These are phyloP conservation scores for Sarcophaga variegata DNA, from an alignment of 2,888 invertebrate species.

Conservation along the genomic window DNA sequence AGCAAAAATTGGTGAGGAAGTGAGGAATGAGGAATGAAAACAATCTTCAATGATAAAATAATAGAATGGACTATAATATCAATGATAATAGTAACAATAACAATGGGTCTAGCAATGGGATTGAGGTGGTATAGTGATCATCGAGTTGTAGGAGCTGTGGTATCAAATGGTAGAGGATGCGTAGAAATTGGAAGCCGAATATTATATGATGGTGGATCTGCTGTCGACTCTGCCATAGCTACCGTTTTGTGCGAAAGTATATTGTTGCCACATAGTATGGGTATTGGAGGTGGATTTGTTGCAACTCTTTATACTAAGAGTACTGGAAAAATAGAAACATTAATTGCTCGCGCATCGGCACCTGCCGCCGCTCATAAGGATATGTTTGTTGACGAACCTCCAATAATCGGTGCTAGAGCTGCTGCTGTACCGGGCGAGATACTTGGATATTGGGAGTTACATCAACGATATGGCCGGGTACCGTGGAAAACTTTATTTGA, in stretches of 20 bases:
- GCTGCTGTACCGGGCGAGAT: slow-evolving; percentile 96
- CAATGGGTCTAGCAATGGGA: slow-evolving; percentile 77
- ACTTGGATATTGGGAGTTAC: slow-evolving; percentile 90
- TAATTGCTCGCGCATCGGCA: slow-evolving; percentile 91
- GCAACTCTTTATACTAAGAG: slow-evolving; percentile 90
- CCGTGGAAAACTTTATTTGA: slow-evolving; percentile 90
- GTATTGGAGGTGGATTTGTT: slow-evolving; percentile 94
- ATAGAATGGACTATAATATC: slow-evolving; percentile 75
- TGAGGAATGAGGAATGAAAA: slow-evolving; percentile 66
- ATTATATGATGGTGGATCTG: slow-evolving; percentile 87
- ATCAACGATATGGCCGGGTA: slow-evolving; percentile 88
- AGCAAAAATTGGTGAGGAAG: too few relatives aligned
- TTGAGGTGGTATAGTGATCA: slow-evolving; percentile 67
- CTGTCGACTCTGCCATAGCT: slow-evolving; percentile 93
- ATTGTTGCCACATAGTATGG: slow-evolving; percentile 92
- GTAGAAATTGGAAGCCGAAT: slow-evolving; percentile 89
- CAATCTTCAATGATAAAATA: slow-evolving; percentile 74
- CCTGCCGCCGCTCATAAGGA: slow-evolving; percentile 86
- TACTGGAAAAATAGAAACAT: slow-evolving; percentile 84
- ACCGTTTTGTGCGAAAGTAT: slow-evolving; percentile 93
- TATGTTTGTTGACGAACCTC: slow-evolving; percentile 86
- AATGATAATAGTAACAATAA: slow-evolving; percentile 75
- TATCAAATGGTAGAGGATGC: slow-evolving; percentile 89
- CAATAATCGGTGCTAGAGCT: slow-evolving; percentile 82
- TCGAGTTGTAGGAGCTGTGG: slow-evolving; percentile 83